Base-by-base conservation (phyloP, 2,113 vertebrate species). In the Malurus melanocephalus region DNA sequence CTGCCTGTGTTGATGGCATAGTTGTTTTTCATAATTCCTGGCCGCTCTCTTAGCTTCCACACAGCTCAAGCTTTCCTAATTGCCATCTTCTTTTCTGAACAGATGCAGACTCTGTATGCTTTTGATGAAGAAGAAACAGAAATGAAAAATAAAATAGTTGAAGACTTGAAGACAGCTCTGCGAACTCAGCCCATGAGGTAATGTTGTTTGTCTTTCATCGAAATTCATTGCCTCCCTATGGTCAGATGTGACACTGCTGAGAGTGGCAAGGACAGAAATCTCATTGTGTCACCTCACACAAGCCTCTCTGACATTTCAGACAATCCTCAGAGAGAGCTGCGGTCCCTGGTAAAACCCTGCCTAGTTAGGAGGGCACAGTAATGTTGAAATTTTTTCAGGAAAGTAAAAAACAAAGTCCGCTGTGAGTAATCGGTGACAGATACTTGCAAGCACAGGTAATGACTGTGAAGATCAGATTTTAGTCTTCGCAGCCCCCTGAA, bases 171-270 rank as follows among this genome's bases (percentile, higher is more conserved):
- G 97, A 99, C 99, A 23, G 99, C 99, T 17, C 97, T 99, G 49
- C 97, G 99, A 64, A 99, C 99, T 74, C 99, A 99, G 74, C 99
- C 99, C 56, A 99, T 99, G 99, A 99, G 99, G 99, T 99, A 95
- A 95, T 86, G 80, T 10, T 57, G 57, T 78, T 83, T 0, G 1
- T 59, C 67, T 82, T 87, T 94, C 38, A 55, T 71, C 73, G 4
- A 69, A 35, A 13, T 56, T 84, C 76, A 7, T 46, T 52, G 60
- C 59, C 66, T 83, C 48, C 68, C 61, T 46, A 13, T 11, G 42
- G 55, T 86, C 62, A 81, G 43, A 49, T 85, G 65, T 76, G 84
- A 80, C 73, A 83, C 1, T 0, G 1, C 40, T 72, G 35, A 65
- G 43, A 80, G 53, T 35, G 48, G 51, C 67, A 76, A 62, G 75